Percentiles rank a stretch among this genome's conserved stretches.
phyloP scores from a whole-genome alignment of 2,113 vertebrate genomes.

The Seriola rivoliana region DNA sequence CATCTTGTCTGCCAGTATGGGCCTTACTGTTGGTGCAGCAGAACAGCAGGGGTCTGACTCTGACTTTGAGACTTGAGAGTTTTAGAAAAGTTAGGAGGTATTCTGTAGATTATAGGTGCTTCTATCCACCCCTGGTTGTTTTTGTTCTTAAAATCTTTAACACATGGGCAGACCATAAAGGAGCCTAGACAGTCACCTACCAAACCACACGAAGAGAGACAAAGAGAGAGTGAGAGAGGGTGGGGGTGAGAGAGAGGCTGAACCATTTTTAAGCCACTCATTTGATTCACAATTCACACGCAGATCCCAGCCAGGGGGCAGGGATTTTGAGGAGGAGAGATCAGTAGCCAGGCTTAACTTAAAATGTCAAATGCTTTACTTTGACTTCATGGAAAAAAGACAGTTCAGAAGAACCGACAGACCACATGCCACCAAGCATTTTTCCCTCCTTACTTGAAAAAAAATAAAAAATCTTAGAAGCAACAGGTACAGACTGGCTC shows the following conservation, averaged over 20 bases:
- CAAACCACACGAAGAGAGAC: conserved; percentile 25
- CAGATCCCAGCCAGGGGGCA: conserved; percentile 76
- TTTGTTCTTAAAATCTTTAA: conserved; percentile 41
- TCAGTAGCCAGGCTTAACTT: conserved; percentile 73
- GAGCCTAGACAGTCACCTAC: conserved; percentile 26
- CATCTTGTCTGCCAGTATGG: conserved; percentile 3
- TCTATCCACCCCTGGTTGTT: conserved; percentile 24
- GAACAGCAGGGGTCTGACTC: conserved; percentile 38
- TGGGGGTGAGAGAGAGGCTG: conserved; percentile 46
- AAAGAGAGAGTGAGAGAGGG: not conserved
- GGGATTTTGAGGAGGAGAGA: conserved; percentile 74
- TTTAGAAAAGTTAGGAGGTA: conserved; percentile 28
- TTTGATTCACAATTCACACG: conserved; percentile 73
- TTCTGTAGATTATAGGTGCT: conserved; percentile 22
- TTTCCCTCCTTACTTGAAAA: conserved; percentile 54
- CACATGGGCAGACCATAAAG: conserved; percentile 29
- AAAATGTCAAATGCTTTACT: conserved; percentile 79
- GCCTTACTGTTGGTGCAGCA: conserved; percentile 23
- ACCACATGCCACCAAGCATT: conserved; percentile 66
- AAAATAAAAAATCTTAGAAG: conserved; percentile 38
- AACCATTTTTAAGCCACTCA: conserved; percentile 69
- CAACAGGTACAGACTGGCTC: conserved; percentile 75
- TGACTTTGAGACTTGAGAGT: conserved; percentile 2
- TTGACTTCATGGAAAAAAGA: conserved; percentile 75
- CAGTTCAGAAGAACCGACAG: conserved; percentile 71